These are phyloP conservation scores for Lepidotrigona ventralis DNA, from an alignment of 1,140 invertebrate genomes.

Conservation along the genomic window DNA sequence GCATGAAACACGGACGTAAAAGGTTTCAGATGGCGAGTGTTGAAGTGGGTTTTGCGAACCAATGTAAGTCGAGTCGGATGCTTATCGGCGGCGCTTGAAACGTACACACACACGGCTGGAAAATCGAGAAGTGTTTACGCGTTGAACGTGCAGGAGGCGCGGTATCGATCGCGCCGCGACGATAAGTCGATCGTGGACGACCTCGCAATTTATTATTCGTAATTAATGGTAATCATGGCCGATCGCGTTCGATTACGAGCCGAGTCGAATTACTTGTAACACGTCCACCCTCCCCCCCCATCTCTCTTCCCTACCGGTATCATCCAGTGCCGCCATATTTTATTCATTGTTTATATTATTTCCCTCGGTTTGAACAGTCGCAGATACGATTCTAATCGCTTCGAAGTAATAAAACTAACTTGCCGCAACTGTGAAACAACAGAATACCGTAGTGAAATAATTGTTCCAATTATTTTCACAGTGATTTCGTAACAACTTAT, in stretches of 20 bases:
- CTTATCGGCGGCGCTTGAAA: neutral
- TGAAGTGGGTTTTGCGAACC: neutral
- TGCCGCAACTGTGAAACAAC: neutral
- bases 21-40: no score
- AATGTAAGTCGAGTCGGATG: neutral
- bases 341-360: neutral
- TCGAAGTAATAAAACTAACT: neutral
- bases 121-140: neutral
- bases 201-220: constrained; percentile 20
- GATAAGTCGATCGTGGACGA: constrained; percentile 10
- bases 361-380: neutral
- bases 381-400: neutral
- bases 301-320: no score
- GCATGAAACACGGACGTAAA: no score
- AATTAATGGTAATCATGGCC: constrained; percentile 15
- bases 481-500: neutral
- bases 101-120: neutral
- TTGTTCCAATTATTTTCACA: neutral
- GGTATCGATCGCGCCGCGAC: constrained; percentile 9
- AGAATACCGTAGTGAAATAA: neutral
- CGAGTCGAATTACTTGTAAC: constrained; percentile 4
- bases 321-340: neutral
- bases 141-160: neutral
- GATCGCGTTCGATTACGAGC: constrained; percentile 6
- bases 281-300: neutral